Base-by-base conservation (phyloP, 2,113 vertebrate species). In the Anoura caudifer region DNA sequence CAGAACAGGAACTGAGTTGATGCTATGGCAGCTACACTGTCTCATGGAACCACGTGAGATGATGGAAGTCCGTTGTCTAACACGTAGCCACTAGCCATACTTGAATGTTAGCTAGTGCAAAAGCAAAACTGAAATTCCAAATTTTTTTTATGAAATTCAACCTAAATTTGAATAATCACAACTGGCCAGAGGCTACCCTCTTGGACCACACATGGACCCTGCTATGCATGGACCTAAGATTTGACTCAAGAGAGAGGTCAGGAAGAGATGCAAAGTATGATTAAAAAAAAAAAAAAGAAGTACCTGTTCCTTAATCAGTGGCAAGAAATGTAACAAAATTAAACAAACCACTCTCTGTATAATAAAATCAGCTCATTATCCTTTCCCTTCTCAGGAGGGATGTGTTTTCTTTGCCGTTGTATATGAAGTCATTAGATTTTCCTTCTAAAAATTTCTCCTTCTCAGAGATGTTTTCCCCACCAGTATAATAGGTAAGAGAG, bases 181-280 rank as follows among this genome's bases (percentile, higher is more conserved):
- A 67, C 28, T 6, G 2, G 0, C 17, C 33, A 31, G 19, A n/a
- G 6, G 3, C 17, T 73, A 26, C 13, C 1, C 4, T 26, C 4
- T 52, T 87, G 65, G 31, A 50, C 2, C 26, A 12, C 31, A 75
- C 0, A 33, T 52, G 24, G 26, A 33, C 15, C 3, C 26, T 52
- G 5, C 10, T 54, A 1, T n/a, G 3, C 13, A 19, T 15, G 16
- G 5, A 41, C 8, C 31, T 93, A n/a, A 24, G 22, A 8, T 75
- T 20, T 63, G 52, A 72, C 2, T 31, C n/a, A 80, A 52, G 45
- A 65, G 77, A 36, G 22, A 41, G 11, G 28, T 0, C 52, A 61
- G 36, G 24, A 59, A 67, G 28, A 11, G 4, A 50, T 13, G 11
- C 26, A 56, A 75, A 8, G 4, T 65, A 3, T 41, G 31, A 22